phyloP scores from a whole-genome alignment of 2,888 invertebrate species.

The Drosophila barbarae region DNA sequence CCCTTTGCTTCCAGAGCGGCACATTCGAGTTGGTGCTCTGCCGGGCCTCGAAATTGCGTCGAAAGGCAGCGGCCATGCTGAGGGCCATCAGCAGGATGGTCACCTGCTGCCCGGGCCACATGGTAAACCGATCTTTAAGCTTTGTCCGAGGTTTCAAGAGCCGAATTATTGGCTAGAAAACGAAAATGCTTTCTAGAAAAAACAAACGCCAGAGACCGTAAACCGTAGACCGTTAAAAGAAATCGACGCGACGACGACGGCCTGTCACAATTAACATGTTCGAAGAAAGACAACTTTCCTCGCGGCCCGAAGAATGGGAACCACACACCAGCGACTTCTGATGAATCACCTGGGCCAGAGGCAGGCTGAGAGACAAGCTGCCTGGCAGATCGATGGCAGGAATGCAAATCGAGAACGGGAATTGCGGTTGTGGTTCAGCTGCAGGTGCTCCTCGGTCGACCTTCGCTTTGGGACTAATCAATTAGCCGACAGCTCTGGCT shows the following conservation, averaged over 20 bases:
- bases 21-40: conserved; percentile 65
- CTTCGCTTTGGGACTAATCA: conserved; percentile 59
- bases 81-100: conserved; percentile 30
- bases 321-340: conserved; percentile 22
- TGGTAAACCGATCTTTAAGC: no score
- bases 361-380: background rate
- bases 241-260: conserved; percentile 27
- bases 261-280: conserved; percentile 67
- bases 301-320: conserved; percentile 19
- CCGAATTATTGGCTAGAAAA: conserved; percentile 3
- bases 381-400: background rate
- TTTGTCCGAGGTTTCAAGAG: no score
- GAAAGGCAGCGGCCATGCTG: conserved; percentile 41
- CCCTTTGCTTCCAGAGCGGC: conserved; percentile 78
- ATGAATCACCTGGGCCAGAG: conserved; percentile 49
- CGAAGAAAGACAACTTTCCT: conserved; percentile 65
- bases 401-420: conserved; percentile 43
- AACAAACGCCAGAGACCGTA: no score
- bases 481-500: conserved; percentile 35
- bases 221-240: conserved; percentile 36
- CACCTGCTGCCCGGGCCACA: background rate
- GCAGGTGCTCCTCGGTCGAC: conserved; percentile 36
- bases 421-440: background rate
- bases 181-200: conserved; percentile 1
- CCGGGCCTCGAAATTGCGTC: conserved; percentile 70